These are phyloP conservation scores for Naja naja DNA, from an alignment of 2,113 vertebrate genomes.

Conservation along the genomic window DNA sequence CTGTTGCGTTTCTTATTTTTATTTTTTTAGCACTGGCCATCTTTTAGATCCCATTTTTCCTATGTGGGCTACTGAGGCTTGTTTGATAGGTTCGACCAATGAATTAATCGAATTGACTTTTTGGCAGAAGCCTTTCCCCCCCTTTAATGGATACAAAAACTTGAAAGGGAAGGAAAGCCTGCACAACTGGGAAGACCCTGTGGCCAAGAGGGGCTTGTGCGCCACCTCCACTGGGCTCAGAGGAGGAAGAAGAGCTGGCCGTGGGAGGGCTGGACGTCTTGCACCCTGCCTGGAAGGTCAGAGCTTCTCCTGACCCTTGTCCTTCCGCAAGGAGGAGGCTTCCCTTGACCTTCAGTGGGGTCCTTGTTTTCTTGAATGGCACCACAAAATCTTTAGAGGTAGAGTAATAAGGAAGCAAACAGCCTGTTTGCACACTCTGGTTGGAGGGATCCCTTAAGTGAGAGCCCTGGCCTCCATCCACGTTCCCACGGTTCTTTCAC, in stretches of 20 bases:
- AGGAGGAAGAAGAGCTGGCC: not conserved
- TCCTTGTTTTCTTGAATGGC: not conserved
- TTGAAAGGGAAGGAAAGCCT: not conserved
- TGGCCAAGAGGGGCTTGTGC: not conserved
- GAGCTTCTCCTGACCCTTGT: not conserved
- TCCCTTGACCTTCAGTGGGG: not conserved
- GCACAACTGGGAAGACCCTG: not conserved
- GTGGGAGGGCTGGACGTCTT: not conserved
- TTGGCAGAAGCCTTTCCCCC: not conserved
- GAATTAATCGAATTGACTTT: not conserved
- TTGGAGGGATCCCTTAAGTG: not conserved
- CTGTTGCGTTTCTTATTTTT: not conserved
- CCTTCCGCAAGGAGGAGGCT: not conserved
- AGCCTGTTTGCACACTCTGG: not conserved
- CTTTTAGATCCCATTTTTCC: not conserved
- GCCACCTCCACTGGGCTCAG: rapidly evolving
- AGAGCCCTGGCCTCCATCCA: not conserved
- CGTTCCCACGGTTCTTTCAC: not conserved
- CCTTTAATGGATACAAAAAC: not conserved
- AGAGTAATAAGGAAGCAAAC: not conserved
- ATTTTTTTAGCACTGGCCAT: not conserved
- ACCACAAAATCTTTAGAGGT: not conserved
- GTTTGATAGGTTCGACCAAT: not conserved
- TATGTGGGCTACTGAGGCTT: not conserved
- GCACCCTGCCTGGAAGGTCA: not conserved